Evolutionary conservation across 1,140 invertebrate genomes (phyloP), one percentile per base, ranked within the genome.

Genomic region (Acyrthosiphon pisum): DNA sequence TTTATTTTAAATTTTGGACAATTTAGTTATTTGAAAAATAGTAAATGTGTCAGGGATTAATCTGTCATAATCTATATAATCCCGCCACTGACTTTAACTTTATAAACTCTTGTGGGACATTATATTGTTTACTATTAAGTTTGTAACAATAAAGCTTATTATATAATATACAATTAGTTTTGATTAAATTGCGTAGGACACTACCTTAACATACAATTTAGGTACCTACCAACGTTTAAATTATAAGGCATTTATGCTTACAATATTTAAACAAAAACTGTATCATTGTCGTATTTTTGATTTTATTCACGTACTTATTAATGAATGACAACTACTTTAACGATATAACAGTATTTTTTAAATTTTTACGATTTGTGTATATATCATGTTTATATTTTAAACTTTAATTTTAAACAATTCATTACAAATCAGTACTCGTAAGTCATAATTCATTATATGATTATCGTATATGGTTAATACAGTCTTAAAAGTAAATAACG

Each of bases 91-190:
- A 68, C 30, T 68, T n/a, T n/a, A 68, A 68, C 60, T 68, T 68
- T 68, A 14, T 68, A n/a, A 68, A 68, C 60, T 68, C 60, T 68
- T 68, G 30, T 68, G 30, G 30, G 30, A n/a, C 14, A n/a, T 68
- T n/a, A n/a, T 68, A n/a, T n/a, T n/a, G 30, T 68, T 68, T n/a
- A n/a, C 14, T 68, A n/a, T 68, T 68, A 68, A 68, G 14, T n/a
- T 68, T 68, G 14, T 68, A 68, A 68, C 60, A 68, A n/a, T 68
- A 68, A n/a, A n/a, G 60, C 4, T 68, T 68, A 68, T 68, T n/a
- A 68, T 68, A n/a, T 68, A 68, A n/a, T 68, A 68, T 68, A 68
- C n/a, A 68, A 68, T 68, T 68, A n/a, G 60, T 68, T 68, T 68
- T 68, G 30, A 68, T 68, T n/a, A n/a, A 68, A 68, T 68, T 18